These are phyloP conservation scores for Ptyas mucosa DNA, from an alignment of 2,113 vertebrate genomes.

Conservation along the genomic window DNA sequence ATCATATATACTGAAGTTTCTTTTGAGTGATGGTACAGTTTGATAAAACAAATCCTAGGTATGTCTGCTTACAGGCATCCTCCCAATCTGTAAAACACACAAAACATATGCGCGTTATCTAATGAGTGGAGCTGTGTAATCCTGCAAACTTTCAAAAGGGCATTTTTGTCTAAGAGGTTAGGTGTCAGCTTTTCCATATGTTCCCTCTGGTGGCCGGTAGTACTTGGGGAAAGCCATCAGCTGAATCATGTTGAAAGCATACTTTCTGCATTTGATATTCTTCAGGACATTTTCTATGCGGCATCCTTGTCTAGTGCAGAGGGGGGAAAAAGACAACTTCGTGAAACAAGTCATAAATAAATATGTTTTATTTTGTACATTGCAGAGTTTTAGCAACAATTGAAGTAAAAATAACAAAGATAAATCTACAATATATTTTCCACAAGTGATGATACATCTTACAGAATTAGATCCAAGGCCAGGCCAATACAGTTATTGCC, in stretches of 20 bases:
- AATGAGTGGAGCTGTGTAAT: conserved; percentile 46
- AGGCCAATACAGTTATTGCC: conserved; percentile 80
- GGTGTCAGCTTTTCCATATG: conserved; percentile 94
- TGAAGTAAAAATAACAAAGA: conserved; percentile 84
- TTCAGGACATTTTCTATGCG: conserved; percentile 99
- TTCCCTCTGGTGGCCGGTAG: conserved; percentile 96
- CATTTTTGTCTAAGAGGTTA: conserved; percentile 63
- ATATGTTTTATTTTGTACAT: conserved; percentile 83
- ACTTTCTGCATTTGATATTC: conserved; percentile 98
- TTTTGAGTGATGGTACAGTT: conserved; percentile 28
- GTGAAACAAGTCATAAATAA: conserved; percentile 80
- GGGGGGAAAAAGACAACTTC: conserved; percentile 77
- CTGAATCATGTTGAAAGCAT: conserved; percentile 98
- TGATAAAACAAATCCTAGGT: conserved; percentile 9
- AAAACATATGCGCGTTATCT: conserved; percentile 43
- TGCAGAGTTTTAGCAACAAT: conserved; percentile 80
- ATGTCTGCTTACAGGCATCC: conserved; percentile 29
- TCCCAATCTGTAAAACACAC: conserved; percentile 31
- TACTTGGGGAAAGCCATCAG: conserved; percentile 97
- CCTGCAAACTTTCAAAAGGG: conserved; percentile 50
- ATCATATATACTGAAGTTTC: conserved; percentile 21
- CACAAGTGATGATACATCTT: conserved; percentile 87
- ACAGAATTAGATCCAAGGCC: conserved; percentile 85
- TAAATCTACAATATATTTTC: conserved; percentile 77
- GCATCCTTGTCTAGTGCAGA: conserved; percentile 95